Base-by-base conservation (phyloP, 2,888 invertebrate genomes). In the Gasteruption jaculator region DNA sequence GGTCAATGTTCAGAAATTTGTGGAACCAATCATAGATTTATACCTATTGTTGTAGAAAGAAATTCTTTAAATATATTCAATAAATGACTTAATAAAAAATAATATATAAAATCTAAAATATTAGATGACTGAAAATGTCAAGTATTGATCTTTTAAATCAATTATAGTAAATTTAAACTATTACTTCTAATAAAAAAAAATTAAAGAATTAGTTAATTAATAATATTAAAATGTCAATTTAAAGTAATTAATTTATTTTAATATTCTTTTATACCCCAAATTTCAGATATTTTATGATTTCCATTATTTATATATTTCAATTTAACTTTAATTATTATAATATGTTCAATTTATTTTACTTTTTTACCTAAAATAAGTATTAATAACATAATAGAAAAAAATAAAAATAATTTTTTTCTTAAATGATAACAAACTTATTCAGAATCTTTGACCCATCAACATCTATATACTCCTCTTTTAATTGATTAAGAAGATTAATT, bases 1-100 rank as follows among this genome's bases (percentile, higher is more conserved):
- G 85, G 85, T 0, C 85, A 86, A 78, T 87, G 86, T 65, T 86
- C 85, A 56, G 85, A 87, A 79, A 85, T 86, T 74, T 86, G 85
- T 73, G 85, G 86, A 1, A 79, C 81, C 39, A 86, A 87, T 67
- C 86, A 86, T 68, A 83, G 83, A 44, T 86, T 86, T 77, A 86
- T 86, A 72, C 85, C 85, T 29, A 84, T 85, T 76, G 75, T 77
- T 47, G 71, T 82, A 59, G 80, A 82, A 78, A 75, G 74, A 61
- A 73, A 77, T 38, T 69, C 72, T 46, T 66, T 73, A 56, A 74
- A 73, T 60, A 40, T n/a, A 6, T 35, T 57, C 48, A 31, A 27
- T 25, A 36, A 50, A 20, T 53, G 49, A 52, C 36, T 50, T 25
- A 52, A 49, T n/a, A n/a, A n/a, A n/a, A n/a, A n/a, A n/a, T n/a